Evolutionary conservation across 2,888 invertebrate genomes (phyloP), one percentile per base, ranked within the genome.

Genomic region (Nymphalis urticae): DNA sequence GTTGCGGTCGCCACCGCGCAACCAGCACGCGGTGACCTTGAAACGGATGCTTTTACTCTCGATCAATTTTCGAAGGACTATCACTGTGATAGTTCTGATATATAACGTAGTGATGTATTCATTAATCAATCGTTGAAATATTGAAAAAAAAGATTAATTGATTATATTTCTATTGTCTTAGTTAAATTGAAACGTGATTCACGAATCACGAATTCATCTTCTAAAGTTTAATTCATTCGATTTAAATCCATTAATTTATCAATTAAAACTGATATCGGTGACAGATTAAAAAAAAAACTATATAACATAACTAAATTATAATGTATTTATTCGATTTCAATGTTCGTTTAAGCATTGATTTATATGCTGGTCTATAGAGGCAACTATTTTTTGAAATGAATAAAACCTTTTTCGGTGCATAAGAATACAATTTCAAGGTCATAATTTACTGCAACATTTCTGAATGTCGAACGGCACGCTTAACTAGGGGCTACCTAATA

Each of bases 101-200:
- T 16, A 21, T 4, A 32, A 36, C 8, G 19, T 42, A 42, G 4
- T 42, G 10, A 3, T 42, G 13, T n/a, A n/a, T 58, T 32, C 19
- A 58, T 17, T 24, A 60, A 61, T 61, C 48, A 61, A 61, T 48
- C 61, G 48, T 48, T 13, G 24, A 48, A n/a, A 56, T 56, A 56
- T 19, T 48, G 27, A 21, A 27, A 27, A 56, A 60, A 42, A 47
- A 60, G 48, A 48, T 27, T 48, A 61, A 61, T 61, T 61, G 48
- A 61, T 56, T 9, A 32, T 48, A 24, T 17, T 24, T 21, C 48
- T 48, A 48, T 61, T 61, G 47, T 48, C 47, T 61, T 19, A 59
- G 19, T 9, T 42, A 24, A 61, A 58, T 36, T 10, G 58, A 56
- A 53, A 56, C 17, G 42, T 58, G 36, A 58, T 58, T 42, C 36